Base-by-base conservation (phyloP, 1,140 invertebrate species). In the Cyclina sinensis region DNA sequence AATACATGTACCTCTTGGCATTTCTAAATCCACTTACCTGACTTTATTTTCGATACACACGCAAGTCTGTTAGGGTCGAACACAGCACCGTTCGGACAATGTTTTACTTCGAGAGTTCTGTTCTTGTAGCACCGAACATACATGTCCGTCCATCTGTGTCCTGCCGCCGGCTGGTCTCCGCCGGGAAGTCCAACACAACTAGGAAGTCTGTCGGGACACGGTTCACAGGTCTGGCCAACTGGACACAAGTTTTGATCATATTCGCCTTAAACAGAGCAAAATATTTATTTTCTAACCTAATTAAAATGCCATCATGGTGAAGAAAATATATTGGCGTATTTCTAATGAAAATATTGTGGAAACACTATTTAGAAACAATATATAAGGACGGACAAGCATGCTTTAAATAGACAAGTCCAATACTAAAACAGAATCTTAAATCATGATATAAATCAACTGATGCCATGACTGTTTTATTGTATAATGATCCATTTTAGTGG, bases 171-270 rank as follows among this genome's bases (percentile, higher is more conserved):
- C 27, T 88, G 35, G 14, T 90, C 87, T 0, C 90, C 90, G 46
- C 89, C 86, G 4, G 87, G 82, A 30, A 89, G 62, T 14, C 82
- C 90, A 46, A 84, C 43, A 86, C 90, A 90, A 24, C 86, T 88
- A 12, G 86, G 86, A 32, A 90, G 78, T 27, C 90, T 32, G 37
- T 82, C 68, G 7, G 83, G 83, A 57, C 90, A 90, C 18, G 90
- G 74, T 54, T 43, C 30, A 82, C 90, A 90, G 35, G 21, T 57
- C 16, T 16, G 16, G 18, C 80, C 87, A 16, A 21, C 30, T 2
- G 18, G 43, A 82, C 90, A 90, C n/a, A 76, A 37, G 39, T 90
- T 90, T 24, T 88, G 82, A 35, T 90, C 90, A 85, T 90, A 90
- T 65, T 88, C 82, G 79, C 90, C 90, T 91, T 27, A 57, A 51